Conservation (phyloP, 2,888 invertebrate species). For the Cryptus viduatorius region DNA sequence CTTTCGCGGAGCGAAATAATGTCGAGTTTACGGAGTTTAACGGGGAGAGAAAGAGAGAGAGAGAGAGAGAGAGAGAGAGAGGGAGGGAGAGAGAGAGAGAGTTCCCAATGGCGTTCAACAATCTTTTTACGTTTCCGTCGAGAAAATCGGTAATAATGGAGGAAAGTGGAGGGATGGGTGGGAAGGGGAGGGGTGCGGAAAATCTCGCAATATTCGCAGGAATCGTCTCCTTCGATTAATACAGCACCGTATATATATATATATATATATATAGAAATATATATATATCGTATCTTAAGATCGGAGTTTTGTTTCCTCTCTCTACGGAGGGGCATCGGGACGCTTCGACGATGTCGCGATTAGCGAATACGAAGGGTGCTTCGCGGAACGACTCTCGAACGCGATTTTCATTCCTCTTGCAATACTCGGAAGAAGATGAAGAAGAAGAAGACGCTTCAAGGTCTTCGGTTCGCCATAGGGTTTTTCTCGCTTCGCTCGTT, state of each 20-base stretch:
- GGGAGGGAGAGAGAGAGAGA: no score
- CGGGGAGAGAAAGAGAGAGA: neutral
- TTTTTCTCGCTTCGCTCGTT: constrained; percentile 20
- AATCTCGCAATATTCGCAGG: constrained; percentile 48
- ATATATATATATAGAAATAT: no score
- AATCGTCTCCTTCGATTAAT: constrained; percentile 51
- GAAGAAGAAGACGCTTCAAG: constrained; percentile 50
- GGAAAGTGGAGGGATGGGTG: constrained; percentile 14
- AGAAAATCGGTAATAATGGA: constrained; percentile 37
- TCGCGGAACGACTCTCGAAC: constrained; percentile 33
- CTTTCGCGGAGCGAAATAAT: constrained; percentile 11
- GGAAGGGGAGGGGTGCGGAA: neutral
- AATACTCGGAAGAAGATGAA: constrained; percentile 58
- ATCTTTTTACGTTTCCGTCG: constrained; percentile 50
- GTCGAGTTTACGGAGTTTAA: neutral
- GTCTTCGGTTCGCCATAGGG: constrained; percentile 29
- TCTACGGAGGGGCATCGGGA: neutral
- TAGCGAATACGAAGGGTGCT: constrained; percentile 9
- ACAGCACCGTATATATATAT: constrained; percentile 56
- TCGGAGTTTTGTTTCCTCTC: constrained; percentile 23
- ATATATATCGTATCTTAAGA: constrained; percentile 39
- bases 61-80: no score
- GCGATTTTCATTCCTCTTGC: constrained; percentile 57
- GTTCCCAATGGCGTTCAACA: constrained; percentile 22
- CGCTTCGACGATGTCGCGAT: constrained; percentile 35